These are phyloP conservation scores for Ophthalmolycus amberensis DNA, from an alignment of 2,113 vertebrate genomes.

Conservation along the genomic window DNA sequence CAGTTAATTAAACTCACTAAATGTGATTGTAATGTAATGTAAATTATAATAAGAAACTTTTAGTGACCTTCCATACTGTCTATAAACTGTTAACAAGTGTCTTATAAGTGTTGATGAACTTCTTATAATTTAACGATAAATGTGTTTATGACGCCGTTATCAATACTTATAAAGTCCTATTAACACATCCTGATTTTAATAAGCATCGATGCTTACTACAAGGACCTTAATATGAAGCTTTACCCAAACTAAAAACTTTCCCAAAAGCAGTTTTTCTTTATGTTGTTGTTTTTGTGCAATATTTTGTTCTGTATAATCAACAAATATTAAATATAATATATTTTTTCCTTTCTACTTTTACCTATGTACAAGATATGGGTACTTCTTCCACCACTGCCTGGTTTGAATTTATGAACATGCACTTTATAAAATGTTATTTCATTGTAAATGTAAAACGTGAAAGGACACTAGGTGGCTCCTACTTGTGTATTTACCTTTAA, in stretches of 20 bases:
- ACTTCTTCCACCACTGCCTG: neutral
- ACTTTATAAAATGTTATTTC: neutral
- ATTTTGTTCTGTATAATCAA: neutral
- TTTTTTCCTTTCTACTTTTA: neutral
- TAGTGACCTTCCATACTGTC: no score
- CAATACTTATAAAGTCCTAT: no score
- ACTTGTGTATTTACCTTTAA: neutral
- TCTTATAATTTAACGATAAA: no score
- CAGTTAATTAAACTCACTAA: no score
- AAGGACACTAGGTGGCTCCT: neutral
- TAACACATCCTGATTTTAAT: neutral
- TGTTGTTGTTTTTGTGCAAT: neutral
- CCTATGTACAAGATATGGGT: neutral
- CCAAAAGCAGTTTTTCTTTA: neutral
- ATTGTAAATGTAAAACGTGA: neutral
- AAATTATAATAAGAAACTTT: no score
- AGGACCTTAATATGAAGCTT: neutral
- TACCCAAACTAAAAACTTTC: neutral
- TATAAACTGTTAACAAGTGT: no score
- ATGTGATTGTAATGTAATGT: no score
- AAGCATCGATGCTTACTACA: neutral
- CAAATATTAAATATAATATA: neutral
- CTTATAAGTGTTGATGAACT: no score
- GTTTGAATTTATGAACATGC: neutral
- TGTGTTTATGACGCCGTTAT: no score